Percentiles rank a stretch among this genome's conserved stretches.
Evolutionary conservation across 2,888 invertebrate species (phyloP).

Genomic region (Eupeodes luniger): DNA sequence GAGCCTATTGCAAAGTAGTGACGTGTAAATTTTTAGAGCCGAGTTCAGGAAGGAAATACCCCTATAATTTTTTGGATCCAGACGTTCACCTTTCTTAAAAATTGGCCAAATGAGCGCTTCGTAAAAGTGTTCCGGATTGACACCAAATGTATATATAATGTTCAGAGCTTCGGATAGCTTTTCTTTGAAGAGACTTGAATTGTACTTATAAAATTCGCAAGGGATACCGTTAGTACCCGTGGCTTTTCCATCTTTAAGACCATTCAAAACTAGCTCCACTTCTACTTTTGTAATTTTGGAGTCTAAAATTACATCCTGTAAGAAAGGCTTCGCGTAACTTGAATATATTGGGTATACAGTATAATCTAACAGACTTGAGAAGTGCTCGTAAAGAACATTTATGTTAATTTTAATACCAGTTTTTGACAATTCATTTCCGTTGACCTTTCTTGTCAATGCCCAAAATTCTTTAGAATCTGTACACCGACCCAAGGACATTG

Average conservation of each 20-base stretch:
- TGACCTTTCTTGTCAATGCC: not conserved
- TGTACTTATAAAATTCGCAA: not conserved
- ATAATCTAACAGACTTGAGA: too few relatives aligned
- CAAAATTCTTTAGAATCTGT: not conserved
- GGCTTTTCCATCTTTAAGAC: not conserved
- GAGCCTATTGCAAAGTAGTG: too few relatives aligned
- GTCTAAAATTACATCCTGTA: too few relatives aligned
- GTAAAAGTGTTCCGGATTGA: not conserved
- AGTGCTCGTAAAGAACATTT: too few relatives aligned
- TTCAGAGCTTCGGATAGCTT: not conserved
- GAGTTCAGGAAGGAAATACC: too few relatives aligned
- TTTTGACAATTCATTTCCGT: not conserved
- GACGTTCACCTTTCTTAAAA: not conserved
- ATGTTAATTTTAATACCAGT: too few relatives aligned
- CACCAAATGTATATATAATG: not conserved
- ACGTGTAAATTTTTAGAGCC: too few relatives aligned
- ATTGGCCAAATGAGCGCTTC: not conserved
- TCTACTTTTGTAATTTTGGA: not conserved
- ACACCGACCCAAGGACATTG: not conserved
- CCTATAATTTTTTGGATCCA: not conserved
- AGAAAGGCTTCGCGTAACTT: too few relatives aligned
- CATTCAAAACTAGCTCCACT: not conserved
- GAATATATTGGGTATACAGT: too few relatives aligned
- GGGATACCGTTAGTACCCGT: not conserved
- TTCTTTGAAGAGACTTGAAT: not conserved